Conservation (phyloP, 1,140 invertebrate species). For the Mamestra configurata region DNA sequence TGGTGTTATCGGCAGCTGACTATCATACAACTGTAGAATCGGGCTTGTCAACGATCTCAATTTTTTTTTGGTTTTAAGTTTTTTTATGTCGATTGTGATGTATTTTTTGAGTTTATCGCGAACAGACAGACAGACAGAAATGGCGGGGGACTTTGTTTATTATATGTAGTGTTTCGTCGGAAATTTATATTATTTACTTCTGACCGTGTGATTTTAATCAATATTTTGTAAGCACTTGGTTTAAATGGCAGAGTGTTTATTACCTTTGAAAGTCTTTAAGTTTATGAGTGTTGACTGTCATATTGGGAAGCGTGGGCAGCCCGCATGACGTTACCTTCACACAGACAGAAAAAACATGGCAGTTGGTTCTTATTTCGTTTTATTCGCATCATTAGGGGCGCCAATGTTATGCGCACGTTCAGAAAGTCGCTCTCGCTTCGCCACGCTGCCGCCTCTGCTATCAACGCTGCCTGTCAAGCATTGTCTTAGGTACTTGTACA, state of each 20-base stretch:
- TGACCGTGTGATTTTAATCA: not conserved
- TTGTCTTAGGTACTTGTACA: no score
- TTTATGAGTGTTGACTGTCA: slow-evolving; percentile 41
- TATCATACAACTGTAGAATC: not conserved
- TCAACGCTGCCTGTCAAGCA: not conserved
- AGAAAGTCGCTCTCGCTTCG: not conserved
- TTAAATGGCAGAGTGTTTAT: slow-evolving; percentile 21
- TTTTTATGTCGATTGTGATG: not conserved
- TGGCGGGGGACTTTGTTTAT: no score
- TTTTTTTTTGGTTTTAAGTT: not conserved
- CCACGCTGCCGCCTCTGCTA: no score
- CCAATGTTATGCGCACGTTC: not conserved
- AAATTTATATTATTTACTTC: not conserved
- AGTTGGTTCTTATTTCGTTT: not conserved
- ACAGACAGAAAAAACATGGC: no score
- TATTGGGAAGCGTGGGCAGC: slow-evolving; percentile 31
- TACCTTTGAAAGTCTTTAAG: slow-evolving; percentile 27
- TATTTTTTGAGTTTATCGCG: no score
- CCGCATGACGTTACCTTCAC: slow-evolving; percentile 1
- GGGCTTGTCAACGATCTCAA: slow-evolving; percentile 16
- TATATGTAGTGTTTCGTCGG: no score
- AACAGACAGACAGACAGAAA: no score
- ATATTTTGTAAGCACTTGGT: slow-evolving; percentile 18
- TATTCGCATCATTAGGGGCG: no score
- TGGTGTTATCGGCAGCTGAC: not conserved